Evolutionary conservation across 2,888 invertebrate genomes (phyloP).

Genomic region (Andrena dorsata): DNA sequence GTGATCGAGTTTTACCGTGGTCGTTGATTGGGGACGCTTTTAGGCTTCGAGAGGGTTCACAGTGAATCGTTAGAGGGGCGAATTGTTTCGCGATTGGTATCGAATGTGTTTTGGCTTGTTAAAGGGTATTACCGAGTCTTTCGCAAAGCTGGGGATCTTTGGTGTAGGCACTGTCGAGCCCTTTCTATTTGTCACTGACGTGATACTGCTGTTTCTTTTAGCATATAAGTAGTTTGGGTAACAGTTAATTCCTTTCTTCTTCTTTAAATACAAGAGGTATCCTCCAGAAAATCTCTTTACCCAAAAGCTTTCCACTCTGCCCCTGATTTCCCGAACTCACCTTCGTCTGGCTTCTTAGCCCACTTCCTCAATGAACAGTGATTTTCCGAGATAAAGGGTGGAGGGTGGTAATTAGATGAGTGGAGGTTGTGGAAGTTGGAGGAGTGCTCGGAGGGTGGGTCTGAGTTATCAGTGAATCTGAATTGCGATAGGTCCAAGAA

Average conservation of each 20-base stretch:
- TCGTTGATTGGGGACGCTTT: slow-evolving; percentile 2
- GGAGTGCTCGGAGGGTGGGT: neutral
- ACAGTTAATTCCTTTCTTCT: too few relatives aligned
- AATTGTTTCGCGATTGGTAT: slow-evolving; percentile 16
- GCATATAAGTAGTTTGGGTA: too few relatives aligned
- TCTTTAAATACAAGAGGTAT: neutral
- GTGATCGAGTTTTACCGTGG: neutral
- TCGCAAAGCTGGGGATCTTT: neutral
- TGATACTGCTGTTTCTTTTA: too few relatives aligned
- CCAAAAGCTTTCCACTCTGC: slow-evolving; percentile 2
- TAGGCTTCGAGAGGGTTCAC: neutral
- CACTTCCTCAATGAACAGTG: neutral
- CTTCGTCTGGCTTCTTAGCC: slow-evolving; percentile 26
- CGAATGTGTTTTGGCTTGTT: slow-evolving; percentile 5
- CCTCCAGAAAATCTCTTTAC: slow-evolving; percentile 23
- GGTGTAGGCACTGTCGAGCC: too few relatives aligned
- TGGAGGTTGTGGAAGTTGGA: neutral
- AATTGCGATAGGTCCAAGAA: neutral
- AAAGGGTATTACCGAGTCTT: neutral
- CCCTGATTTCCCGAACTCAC: slow-evolving; percentile 9
- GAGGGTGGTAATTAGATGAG: slow-evolving; percentile 30
- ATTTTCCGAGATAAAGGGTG: slow-evolving; percentile 5
- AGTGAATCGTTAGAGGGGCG: neutral
- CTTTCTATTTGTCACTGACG: too few relatives aligned
- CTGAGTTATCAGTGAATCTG: neutral